Base-by-base conservation (phyloP, 2,797 vertebrate genomes). In the Periophthalmus magnuspinnatus region DNA sequence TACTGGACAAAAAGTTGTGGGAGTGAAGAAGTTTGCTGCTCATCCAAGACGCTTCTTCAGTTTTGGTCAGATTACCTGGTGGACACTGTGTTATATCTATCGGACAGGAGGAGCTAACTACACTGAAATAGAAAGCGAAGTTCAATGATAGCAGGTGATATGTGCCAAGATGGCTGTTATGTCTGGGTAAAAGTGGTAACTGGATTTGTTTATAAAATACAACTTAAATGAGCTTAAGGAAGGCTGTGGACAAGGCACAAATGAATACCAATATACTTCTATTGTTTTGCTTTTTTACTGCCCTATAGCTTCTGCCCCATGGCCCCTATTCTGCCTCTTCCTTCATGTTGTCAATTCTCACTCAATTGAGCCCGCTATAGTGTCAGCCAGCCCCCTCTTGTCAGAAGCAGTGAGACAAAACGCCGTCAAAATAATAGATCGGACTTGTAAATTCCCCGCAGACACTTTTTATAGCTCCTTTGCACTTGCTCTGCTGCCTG, bases 381-480 rank as follows among this genome's bases (percentile, higher is more conserved):
- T 66, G 67, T 54, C 74, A 65, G 72, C 33, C 60, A 62, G 32
- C 66, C 65, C 66, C 77, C 77, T 82, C 17, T 86, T 86, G 81
- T 82, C 75, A 70, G 67, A 64, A 71, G 75, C 72, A 75, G 65
- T 19, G 45, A 82, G 75, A 84, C 83, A 84, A 83, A 88, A 84
- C 82, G 5, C 16, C 59, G 61, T 52, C 72, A 50, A 79, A 84
- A 86, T 81, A 80, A 85, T 74, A 76, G 81, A 67, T 36, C 69
- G 72, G 72, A 75, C 81, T 86, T 80, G 84, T 88, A 89, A 88
- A 90, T 84, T 80, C 72, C 79, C 85, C 62, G 67, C 73, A 81
- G 86, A 84, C 83, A 79, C 69, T 72, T 86, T 84, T 86, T 76
- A 79, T 78, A 61, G 74, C 70, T 82, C 58, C 81, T 81, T 77